Percentiles rank a stretch among this genome's conserved stretches.
Evolutionary conservation across 2,888 invertebrate genomes (phyloP).

Genomic region (Morpho achilles): DNA sequence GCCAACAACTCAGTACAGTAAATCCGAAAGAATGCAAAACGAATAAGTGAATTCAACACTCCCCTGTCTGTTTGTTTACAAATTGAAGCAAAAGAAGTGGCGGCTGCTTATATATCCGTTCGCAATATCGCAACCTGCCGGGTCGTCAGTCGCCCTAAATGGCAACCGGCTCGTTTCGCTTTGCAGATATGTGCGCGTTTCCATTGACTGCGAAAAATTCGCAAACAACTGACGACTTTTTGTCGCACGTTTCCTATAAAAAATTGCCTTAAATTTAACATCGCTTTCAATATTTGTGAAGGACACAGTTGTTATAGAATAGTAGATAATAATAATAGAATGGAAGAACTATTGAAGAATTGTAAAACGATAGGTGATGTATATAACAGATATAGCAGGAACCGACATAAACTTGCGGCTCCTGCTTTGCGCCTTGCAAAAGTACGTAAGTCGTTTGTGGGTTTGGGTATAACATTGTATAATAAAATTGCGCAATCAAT

Average conservation of each 20-base stretch:
- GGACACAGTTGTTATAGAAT: not conserved
- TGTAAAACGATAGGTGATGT: too few species aligned
- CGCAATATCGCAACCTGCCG: constrained; percentile 17
- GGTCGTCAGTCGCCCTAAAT: constrained; percentile 46
- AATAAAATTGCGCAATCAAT: too few species aligned
- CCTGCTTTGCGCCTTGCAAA: too few species aligned
- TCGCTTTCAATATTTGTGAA: not conserved
- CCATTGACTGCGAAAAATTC: constrained; percentile 32
- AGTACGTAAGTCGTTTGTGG: too few species aligned
- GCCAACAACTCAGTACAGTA: too few species aligned
- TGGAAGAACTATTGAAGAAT: too few species aligned
- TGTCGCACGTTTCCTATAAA: not conserved
- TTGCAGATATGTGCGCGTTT: constrained; percentile 38
- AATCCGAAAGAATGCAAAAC: too few species aligned
- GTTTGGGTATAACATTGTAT: too few species aligned
- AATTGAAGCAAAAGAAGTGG: constrained; percentile 1
- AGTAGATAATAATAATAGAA: too few species aligned
- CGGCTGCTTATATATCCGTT: constrained; percentile 13
- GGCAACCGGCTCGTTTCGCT: constrained; percentile 54
- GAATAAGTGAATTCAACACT: too few species aligned
- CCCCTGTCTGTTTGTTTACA: not conserved
- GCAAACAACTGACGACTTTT: constrained; percentile 8
- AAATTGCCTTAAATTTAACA: not conserved
- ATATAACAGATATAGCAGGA: too few species aligned
- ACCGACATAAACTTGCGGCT: too few species aligned